These are phyloP conservation scores for Leptosomus discolor DNA, from an alignment of 2,113 vertebrate species.

Conservation along the genomic window DNA sequence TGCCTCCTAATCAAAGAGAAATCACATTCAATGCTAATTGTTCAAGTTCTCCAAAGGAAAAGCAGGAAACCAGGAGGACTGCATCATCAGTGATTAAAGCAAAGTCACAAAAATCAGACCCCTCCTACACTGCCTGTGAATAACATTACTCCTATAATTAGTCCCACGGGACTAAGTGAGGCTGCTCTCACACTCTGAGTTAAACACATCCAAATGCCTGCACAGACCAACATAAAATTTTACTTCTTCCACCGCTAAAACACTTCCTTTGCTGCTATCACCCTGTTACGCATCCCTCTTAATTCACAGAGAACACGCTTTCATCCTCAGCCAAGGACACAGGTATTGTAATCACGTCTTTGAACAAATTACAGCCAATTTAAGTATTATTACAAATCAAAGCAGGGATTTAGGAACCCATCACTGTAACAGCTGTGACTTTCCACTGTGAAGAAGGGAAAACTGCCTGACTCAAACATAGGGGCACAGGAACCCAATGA, in stretches of 20 bases:
- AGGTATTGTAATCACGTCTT: background rate
- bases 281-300: background rate
- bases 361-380: background rate
- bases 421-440: background rate
- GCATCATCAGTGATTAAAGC: background rate
- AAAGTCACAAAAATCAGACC: background rate
- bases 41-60: background rate
- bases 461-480: background rate
- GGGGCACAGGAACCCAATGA: background rate
- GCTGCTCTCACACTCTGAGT: background rate
- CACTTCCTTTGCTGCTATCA: background rate
- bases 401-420: background rate
- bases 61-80: background rate
- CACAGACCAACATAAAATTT: background rate
- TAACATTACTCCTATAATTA: background rate
- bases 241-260: background rate
- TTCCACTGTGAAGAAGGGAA: background rate
- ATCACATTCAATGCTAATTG: background rate
- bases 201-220: background rate
- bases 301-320: background rate
- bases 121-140: background rate
- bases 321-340: background rate
- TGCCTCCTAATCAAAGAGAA: background rate
- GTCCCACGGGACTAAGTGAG: background rate
- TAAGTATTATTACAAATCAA: background rate